A percentile compares a stretch with the other conserved stretches of the same genome.
phyloP scores from a whole-genome alignment of 2,113 vertebrate species.

The Paramisgurnus dabryanus region DNA sequence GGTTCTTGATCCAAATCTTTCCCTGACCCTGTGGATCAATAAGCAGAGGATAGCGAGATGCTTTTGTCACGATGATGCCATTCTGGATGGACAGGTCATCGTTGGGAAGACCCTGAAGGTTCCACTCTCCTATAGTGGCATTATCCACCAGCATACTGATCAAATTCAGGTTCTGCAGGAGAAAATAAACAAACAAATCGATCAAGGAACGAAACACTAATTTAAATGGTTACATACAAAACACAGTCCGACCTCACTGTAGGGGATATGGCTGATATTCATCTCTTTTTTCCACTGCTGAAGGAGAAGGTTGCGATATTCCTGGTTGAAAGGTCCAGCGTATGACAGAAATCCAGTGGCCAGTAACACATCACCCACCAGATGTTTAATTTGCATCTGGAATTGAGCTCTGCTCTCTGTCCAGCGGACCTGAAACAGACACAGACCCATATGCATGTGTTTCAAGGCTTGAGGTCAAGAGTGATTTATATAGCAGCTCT shows the following conservation, averaged over 20 bases:
- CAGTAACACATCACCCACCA: conserved; percentile 83
- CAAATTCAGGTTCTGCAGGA: conserved; percentile 76
- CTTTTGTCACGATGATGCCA: conserved; percentile 84
- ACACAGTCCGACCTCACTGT: conserved; percentile 63
- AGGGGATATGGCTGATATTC: conserved; percentile 70
- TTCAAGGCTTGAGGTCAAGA: too few relatives aligned
- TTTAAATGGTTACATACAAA: neutral
- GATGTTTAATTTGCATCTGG: conserved; percentile 75
- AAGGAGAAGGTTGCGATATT: conserved; percentile 79
- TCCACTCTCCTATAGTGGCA: conserved; percentile 81
- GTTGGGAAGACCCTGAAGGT: conserved; percentile 81
- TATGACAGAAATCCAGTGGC: conserved; percentile 85
- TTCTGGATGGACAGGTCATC: conserved; percentile 87
- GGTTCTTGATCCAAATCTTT: conserved; percentile 85
- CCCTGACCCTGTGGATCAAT: conserved; percentile 88
- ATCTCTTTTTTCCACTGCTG: conserved; percentile 80
- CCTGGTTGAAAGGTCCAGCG: conserved; percentile 84
- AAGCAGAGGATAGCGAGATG: conserved; percentile 80
- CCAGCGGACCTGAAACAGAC: conserved; percentile 75
- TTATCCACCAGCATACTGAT: conserved; percentile 80
- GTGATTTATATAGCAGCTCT: too few relatives aligned
- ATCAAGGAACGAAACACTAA: too few relatives aligned
- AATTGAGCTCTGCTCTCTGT: conserved; percentile 80
- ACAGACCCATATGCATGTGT: neutral
- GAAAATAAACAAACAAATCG: neutral